Base-by-base conservation (phyloP, 1,140 invertebrate species). In the Papilio polyxenes region DNA sequence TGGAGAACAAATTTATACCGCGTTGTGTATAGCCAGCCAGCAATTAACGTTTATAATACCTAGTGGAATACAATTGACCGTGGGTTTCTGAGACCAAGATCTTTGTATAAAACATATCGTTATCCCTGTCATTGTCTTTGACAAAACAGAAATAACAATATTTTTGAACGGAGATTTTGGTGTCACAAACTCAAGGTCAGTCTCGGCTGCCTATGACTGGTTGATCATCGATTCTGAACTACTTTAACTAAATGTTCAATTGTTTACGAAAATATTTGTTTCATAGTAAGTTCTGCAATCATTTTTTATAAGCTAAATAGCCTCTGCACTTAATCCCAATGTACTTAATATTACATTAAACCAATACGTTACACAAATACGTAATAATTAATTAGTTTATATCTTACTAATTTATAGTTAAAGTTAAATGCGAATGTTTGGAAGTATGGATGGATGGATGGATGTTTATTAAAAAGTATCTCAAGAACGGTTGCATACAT, bases 1-100 rank as follows among this genome's bases (percentile, higher is more conserved):
- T 79, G 53, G 53, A 79, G 53, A n/a, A 79, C 77, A 79, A 79
- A 79, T 79, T 80, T 80, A 80, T 80, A 80, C 44, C 37, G 17
- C 56, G 76, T 10, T 40, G 56, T 80, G 49, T 80, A 80, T 80
- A 80, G 78, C 49, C 56, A 78, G 37, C 76, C 59, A 65, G 59
- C 59, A 80, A 80, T 79, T 79, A 79, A 79, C 77, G 77, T 79
- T 79, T 79, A 59, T 79, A 62, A 79, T 79, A 62, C 31, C 40
- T 62, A 40, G 51, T 59, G 77, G 53, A 62, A 62, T 72, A 72
- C 65, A 72, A 72, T 72, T 72, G 65, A 31, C 23, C 23, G 23
- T 31, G 23, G 23, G 23, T 31, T 31, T 31, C 23, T 31, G 23
- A 31, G 23, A 31, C 23, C 23, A 31, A 31, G 23, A 31, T 31